Base-by-base conservation (phyloP, 2,888 invertebrate species). In the Dusona sp. region DNA sequence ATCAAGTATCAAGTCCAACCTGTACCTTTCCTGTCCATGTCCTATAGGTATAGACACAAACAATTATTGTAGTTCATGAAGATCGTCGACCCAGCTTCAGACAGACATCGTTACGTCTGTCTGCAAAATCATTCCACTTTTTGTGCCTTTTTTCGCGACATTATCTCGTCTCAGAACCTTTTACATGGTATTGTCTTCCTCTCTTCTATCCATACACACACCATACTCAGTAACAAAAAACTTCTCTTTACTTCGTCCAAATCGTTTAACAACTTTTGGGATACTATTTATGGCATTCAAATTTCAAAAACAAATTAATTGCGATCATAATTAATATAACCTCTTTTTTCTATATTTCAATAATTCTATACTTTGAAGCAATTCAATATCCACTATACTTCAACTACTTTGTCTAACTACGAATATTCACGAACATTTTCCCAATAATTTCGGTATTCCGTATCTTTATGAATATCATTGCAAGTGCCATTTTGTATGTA, bases 31-130 rank as follows among this genome's bases (percentile, higher is more conserved):
- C 65, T 45, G 25, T 48, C 64, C 64, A 29, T 73, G 22, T 36
- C 22, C 61, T 16, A 16, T 36, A 22, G 51, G n/a, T 73, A 25
- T 51, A n/a, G 33, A 51, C 19, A 73, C 36, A 13, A n/a, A 54
- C 36, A 54, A 54, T 22, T 36, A 73, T 51, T 73, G 36, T 38
- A 73, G 54, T 51, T 54, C 22, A 36, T 54, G 33, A 51, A 51
- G 51, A 73, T 73, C 51, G 72, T 73, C 72, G 51, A 73, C 33
- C 51, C 36, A 51, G 51, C 72, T 73, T 73, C n/a, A 51, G 33
- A 36, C 51, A 73, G 72, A 36, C 72, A 51, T 54, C 42, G 51
- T 73, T 36, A 54, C 22, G 72, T 73, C 51, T 54, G 72, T 33
- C 51, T 4, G 36, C n/a, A 54, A 36, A 33, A 36, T 54, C 22